A percentile compares a stretch with the other conserved stretches of the same genome.
Conservation (phyloP, 2,797 vertebrate species). For the Lagorchestes hirsutus region DNA sequence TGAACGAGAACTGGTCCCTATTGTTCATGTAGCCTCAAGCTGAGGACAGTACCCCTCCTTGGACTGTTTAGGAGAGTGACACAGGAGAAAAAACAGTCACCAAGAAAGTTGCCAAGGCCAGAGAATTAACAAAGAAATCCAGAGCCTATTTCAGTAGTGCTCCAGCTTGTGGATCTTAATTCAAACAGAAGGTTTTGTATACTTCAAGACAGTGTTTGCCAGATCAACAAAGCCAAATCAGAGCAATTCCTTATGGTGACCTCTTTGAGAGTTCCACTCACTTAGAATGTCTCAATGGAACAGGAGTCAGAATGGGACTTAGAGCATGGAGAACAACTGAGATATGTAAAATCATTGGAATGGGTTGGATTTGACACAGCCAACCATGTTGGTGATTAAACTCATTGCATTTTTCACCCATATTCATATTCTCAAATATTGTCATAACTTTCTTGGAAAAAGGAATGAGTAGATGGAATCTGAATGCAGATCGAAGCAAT, state of each 20-base stretch:
- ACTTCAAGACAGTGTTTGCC: neutral
- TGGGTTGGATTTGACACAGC: accelerated
- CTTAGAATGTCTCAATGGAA: no score
- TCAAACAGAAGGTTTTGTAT: neutral
- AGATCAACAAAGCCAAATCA: neutral
- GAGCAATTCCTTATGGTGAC: accelerated
- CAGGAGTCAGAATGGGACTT: neutral
- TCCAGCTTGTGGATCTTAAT: neutral
- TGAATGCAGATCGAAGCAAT: neutral
- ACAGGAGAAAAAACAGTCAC: neutral
- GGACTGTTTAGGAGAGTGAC: neutral
- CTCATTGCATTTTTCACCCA: neutral
- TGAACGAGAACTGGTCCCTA: neutral
- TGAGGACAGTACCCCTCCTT: neutral
- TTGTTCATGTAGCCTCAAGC: neutral
- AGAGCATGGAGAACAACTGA: neutral
- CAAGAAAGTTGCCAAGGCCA: neutral
- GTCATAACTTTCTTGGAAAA: neutral
- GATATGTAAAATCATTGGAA: neutral
- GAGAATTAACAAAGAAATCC: neutral
- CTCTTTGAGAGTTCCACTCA: neutral
- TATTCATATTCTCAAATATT: neutral
- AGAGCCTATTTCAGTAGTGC: neutral
- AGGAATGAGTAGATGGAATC: neutral
- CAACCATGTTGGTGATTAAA: neutral